Base-by-base conservation (phyloP, 2,888 invertebrate species). In the Ochropacha duplaris region DNA sequence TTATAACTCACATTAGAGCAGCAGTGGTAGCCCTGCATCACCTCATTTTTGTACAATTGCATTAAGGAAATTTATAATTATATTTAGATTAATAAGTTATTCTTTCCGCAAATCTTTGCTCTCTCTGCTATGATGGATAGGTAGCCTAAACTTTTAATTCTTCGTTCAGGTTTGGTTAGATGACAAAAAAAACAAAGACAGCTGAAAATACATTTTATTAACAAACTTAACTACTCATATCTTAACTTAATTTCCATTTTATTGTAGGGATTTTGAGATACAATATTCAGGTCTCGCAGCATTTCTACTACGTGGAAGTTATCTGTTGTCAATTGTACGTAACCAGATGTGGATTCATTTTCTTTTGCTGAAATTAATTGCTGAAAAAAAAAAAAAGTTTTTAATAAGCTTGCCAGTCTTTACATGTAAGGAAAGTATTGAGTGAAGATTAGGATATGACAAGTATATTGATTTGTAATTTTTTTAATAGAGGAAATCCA, bases 241-340 rank as follows among this genome's bases (percentile, higher is more conserved):
- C 83, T 80, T 36, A 92, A 64, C 72, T 89, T 91, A 0, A 90
- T 79, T 79, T 90, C 84, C 71, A 68, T 77, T 28, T 83, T 77
- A 57, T 90, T 86, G 49, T 92, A 92, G 14, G 92, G 92, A 56
- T 90, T 88, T 0, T 64, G 39, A 0, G 79, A 77, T 0, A 90
- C 79, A 57, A 92, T 79, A 16, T 88, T 86, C 62, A 87, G 79
- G 22, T 90, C 90, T 58, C 72, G 82, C 12, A 92, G 58, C 0
- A 88, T 49, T 68, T 80, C 72, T 26, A 88, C 69, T 0, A 86
- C 67, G 4, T 72, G 63, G 39, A 69, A 87, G 22, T 83, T 86
- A 8, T 89, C 87, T 3, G 77, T 44, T 24, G 84, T 81, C 3
- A 88, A 73, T 16, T 69, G 66, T 44, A 90, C 72, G 58, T 90